phyloP scores from a whole-genome alignment of 30 jellyfish, hydroid and myxozoan genomes.

The Aurelia sp. region DNA sequence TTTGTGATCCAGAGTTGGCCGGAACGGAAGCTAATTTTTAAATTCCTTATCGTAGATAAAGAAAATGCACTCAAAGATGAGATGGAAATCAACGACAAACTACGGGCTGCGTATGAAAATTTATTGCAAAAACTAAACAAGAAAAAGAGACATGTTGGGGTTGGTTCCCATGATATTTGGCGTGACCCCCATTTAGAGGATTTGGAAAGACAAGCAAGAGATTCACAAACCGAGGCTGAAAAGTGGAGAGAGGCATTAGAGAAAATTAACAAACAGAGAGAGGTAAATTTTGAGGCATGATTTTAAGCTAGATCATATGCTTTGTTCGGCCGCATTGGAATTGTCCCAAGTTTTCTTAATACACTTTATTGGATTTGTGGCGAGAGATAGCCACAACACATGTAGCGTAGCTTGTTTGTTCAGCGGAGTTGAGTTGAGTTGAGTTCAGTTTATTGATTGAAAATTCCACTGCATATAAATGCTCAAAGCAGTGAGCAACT shows the following conservation, averaged over 20 bases:
- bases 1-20: no score
- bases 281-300: constrained; percentile 5
- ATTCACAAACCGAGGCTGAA: constrained; percentile 28
- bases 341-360: no score
- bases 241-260: constrained; percentile 39
- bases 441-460: no score
- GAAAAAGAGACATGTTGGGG: constrained; percentile 68
- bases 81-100: constrained; percentile 38
- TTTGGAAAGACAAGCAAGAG: neutral
- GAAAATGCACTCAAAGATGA: constrained; percentile 54
- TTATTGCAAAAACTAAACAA: constrained; percentile 47
- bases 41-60: neutral
- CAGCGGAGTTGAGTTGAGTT: no score
- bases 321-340: no score
- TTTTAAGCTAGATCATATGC: no score
- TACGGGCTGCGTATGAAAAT: constrained; percentile 31
- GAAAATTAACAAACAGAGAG: constrained; percentile 40
- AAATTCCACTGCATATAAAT: no score
- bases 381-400: no score
- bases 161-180: constrained; percentile 68
- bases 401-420: no score
- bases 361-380: no score
- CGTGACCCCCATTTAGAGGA: constrained; percentile 46
- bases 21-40: no score
- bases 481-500: no score